Percentiles rank a stretch among this genome's conserved stretches.
phyloP scores from a whole-genome alignment of 2,888 invertebrate genomes.

The Mimumesa dahlbomi region DNA sequence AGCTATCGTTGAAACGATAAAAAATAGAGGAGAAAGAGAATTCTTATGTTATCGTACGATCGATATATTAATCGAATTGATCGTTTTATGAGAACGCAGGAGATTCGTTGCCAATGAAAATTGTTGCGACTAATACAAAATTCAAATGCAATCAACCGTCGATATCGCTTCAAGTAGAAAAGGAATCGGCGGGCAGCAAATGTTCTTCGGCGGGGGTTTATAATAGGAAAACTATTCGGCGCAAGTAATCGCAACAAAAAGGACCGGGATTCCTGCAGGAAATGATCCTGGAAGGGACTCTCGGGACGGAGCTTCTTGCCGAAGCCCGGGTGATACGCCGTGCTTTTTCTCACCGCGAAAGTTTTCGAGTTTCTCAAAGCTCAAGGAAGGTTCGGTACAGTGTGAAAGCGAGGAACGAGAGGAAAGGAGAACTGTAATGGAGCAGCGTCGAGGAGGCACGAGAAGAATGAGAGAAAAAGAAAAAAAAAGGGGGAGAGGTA shows the following conservation, averaged over 20 bases:
- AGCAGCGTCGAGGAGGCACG: slow-evolving; percentile 27
- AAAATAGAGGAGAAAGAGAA: no score
- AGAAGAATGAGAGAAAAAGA: slow-evolving; percentile 45
- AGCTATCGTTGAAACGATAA: no score
- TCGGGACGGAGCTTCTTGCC: slow-evolving; percentile 51
- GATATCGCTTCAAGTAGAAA: slow-evolving; percentile 1
- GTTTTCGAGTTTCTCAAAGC: slow-evolving; percentile 67
- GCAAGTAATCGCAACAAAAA: slow-evolving; percentile 59
- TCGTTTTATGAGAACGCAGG: no score
- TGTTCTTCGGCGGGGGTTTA: slow-evolving; percentile 10
- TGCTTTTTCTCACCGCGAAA: slow-evolving; percentile 61
- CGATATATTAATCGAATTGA: no score
- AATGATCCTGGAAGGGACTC: slow-evolving; percentile 57
- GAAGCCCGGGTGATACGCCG: slow-evolving; percentile 49
- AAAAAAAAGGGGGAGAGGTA: slow-evolving; percentile 40
- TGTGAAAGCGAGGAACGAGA: slow-evolving; percentile 43
- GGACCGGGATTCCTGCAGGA: slow-evolving; percentile 53
- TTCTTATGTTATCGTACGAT: no score
- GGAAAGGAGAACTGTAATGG: slow-evolving; percentile 55
- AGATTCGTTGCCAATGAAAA: no score
- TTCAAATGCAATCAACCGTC: no score
- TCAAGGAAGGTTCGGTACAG: slow-evolving; percentile 46
- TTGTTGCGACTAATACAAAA: no score
- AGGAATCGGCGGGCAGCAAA: background rate
- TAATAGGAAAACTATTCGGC: slow-evolving; percentile 62